These are phyloP conservation scores for Heteractis magnifica DNA, from an alignment of 92 coral and sea anemone genomes.

Conservation along the genomic window DNA sequence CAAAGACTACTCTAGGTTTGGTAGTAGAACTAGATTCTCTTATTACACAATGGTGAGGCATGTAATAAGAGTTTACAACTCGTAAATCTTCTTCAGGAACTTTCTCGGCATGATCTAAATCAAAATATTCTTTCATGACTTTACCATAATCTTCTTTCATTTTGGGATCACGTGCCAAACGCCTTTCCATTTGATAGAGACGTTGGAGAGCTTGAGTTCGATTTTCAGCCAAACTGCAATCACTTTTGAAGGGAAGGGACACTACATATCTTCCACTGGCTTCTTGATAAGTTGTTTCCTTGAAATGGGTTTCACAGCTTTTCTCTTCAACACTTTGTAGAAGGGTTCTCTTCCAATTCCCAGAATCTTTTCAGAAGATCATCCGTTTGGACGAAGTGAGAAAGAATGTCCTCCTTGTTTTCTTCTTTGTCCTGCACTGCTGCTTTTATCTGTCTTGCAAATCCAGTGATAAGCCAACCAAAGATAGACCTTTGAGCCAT, in stretches of 20 bases:
- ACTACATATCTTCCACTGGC: constrained; percentile 25
- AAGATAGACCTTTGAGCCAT: constrained; percentile 32
- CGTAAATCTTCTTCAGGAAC: constrained; percentile 45
- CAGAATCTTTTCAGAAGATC: too few species aligned
- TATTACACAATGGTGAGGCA: constrained; percentile 45
- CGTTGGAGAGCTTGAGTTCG: constrained; percentile 27
- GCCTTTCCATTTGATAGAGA: constrained; percentile 31
- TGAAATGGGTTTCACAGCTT: constrained; percentile 23
- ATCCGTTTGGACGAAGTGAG: too few species aligned
- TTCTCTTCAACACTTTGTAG: too few species aligned
- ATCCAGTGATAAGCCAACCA: constrained; percentile 40
- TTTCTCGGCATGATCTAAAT: constrained; percentile 41
- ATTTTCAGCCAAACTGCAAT: constrained; percentile 26
- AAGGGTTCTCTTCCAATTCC: too few species aligned
- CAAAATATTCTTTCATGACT: constrained; percentile 42
- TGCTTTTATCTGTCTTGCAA: constrained; percentile 1
- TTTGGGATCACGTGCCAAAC: constrained; percentile 27
- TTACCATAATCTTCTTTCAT: constrained; percentile 29
- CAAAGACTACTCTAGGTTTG: constrained; percentile 41
- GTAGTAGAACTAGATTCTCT: constrained; percentile 48
- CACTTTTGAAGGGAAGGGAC: constrained; percentile 23
- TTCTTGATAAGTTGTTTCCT: constrained; percentile 18
- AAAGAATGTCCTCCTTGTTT: background rate
- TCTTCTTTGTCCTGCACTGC: background rate
- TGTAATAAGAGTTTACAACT: constrained; percentile 21